These are phyloP conservation scores for Vidua macroura DNA, from an alignment of 2,113 vertebrate genomes.

Conservation along the genomic window DNA sequence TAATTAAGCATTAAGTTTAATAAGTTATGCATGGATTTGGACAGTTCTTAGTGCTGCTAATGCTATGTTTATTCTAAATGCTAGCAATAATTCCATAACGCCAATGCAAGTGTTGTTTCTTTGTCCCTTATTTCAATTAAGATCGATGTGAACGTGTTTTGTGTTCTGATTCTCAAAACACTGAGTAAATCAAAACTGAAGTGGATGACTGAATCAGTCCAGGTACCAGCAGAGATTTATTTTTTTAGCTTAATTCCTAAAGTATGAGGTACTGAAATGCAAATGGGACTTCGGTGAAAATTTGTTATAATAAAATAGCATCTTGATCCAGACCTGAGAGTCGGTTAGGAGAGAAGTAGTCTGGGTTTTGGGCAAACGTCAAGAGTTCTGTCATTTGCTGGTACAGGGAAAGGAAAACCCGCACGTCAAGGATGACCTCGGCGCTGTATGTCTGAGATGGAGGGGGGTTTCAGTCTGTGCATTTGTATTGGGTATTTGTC, in stretches of 20 bases:
- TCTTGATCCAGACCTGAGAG: background rate
- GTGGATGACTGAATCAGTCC: background rate
- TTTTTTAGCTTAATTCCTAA: background rate
- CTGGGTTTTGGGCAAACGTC: background rate
- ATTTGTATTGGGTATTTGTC: too few species aligned
- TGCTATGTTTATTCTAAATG: background rate
- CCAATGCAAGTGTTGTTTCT: background rate
- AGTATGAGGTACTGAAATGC: background rate
- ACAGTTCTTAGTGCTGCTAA: background rate
- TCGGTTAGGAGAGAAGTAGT: background rate
- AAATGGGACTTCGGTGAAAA: background rate
- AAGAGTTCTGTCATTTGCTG: background rate
- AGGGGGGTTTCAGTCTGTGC: fast-evolving
- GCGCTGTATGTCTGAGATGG: background rate
- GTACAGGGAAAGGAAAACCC: background rate
- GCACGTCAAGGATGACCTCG: background rate
- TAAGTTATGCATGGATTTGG: background rate
- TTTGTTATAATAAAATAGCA: background rate
- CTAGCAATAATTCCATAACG: background rate
- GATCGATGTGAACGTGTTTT: background rate
- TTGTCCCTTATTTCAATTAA: background rate
- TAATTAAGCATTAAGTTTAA: background rate
- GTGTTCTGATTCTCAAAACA: background rate
- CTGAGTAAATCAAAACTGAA: background rate
- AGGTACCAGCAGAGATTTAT: background rate